A percentile compares a stretch with the other conserved stretches of the same genome.
phyloP scores from a whole-genome alignment of 2,113 vertebrate genomes.

The Brienomyrus longianalis region DNA sequence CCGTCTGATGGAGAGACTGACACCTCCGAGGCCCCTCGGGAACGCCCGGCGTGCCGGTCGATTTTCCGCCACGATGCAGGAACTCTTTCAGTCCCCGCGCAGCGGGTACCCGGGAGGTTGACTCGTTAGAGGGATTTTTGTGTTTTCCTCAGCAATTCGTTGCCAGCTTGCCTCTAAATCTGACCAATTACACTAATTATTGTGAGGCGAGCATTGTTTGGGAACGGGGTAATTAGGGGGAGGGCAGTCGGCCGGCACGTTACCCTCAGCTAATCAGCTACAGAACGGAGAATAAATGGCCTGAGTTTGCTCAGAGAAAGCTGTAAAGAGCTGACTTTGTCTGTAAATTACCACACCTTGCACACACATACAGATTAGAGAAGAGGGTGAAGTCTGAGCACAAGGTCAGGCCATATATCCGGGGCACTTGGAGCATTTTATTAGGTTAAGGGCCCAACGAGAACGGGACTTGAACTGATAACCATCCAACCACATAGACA shows the following conservation, averaged over 20 bases:
- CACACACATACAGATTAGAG: not conserved
- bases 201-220: slow-evolving; percentile 45
- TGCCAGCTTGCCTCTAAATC: slow-evolving; percentile 51
- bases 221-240: slow-evolving; percentile 51
- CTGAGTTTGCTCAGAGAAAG: not conserved
- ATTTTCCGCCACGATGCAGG: too few relatives aligned
- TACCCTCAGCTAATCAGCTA: slow-evolving; percentile 1
- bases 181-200: slow-evolving; percentile 65
- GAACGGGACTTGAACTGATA: not conserved
- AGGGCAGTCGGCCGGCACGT: slow-evolving; percentile 31
- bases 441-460: not conserved
- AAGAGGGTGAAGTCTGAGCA: not conserved
- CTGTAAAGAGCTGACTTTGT: not conserved
- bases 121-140: slow-evolving; percentile 49
- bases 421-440: not conserved
- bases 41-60: not conserved
- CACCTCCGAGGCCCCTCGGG: not conserved
- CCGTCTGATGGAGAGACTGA: not conserved
- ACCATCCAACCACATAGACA: not conserved
- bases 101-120: slow-evolving; percentile 51
- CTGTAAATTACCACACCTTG: not conserved
- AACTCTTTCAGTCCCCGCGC: slow-evolving; percentile 16
- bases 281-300: not conserved
- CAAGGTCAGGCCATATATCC: not conserved
- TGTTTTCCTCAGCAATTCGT: slow-evolving; percentile 53